Percentiles rank a stretch among this genome's conserved stretches.
These are phyloP conservation scores for Brachylomia viminalis DNA, from an alignment of 2,888 invertebrate species.

Conservation along the genomic window DNA sequence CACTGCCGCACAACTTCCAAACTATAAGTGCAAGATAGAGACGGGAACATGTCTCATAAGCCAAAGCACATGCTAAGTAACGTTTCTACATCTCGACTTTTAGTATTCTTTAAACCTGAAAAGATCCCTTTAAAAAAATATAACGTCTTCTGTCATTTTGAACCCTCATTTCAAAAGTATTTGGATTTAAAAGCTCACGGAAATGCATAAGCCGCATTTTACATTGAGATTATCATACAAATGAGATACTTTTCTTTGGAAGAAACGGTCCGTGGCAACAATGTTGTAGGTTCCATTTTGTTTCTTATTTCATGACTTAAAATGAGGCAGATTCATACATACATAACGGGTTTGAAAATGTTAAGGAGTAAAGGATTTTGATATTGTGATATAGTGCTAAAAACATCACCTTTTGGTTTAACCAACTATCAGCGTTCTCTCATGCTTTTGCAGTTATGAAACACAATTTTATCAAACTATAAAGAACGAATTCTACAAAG, in stretches of 20 bases:
- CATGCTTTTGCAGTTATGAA: neutral
- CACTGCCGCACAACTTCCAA: too few species aligned
- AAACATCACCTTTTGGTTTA: neutral
- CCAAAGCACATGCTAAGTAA: too few species aligned
- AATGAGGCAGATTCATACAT: conserved; percentile 9
- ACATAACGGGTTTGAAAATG: neutral
- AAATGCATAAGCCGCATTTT: conserved; percentile 15
- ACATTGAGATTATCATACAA: conserved; percentile 41
- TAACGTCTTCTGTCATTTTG: neutral
- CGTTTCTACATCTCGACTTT: too few species aligned
- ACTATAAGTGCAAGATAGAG: too few species aligned
- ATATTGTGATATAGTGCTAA: neutral
- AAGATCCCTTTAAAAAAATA: neutral
- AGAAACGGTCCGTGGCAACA: conserved; percentile 11
- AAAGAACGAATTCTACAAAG: too few species aligned
- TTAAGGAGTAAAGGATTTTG: neutral
- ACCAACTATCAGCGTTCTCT: neutral
- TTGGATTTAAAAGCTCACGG: neutral
- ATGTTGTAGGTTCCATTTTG: conserved; percentile 4
- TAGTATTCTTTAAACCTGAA: too few species aligned
- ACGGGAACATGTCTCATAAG: too few species aligned
- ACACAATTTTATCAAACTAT: neutral
- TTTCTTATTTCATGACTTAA: conserved; percentile 28
- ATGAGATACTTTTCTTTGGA: conserved; percentile 9
- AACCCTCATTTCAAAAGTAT: neutral